These are phyloP conservation scores for Bombylius major DNA, from an alignment of 2,888 invertebrate species.

Conservation along the genomic window DNA sequence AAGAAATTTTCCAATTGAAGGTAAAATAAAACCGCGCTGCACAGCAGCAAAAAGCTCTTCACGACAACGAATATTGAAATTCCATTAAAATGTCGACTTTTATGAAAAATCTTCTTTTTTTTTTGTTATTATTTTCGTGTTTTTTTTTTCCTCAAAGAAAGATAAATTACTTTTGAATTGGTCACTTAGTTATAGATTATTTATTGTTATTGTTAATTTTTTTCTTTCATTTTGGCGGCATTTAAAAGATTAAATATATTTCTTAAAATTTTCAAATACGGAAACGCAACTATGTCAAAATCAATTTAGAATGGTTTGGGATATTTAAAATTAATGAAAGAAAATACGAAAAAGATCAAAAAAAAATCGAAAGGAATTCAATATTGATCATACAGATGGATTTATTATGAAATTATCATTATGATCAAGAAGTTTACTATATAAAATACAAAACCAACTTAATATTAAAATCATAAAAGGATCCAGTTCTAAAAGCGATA, in stretches of 20 bases:
- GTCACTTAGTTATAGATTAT: neutral
- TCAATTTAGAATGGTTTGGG: neutral
- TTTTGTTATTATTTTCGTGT: neutral
- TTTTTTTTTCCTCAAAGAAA: neutral
- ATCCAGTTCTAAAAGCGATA: conserved; percentile 10
- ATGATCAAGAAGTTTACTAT: no score
- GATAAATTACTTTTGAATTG: neutral
- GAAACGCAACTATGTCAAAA: neutral
- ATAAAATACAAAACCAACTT: neutral
- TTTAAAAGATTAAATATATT: no score
- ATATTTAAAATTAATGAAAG: no score
- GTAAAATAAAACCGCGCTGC: no score
- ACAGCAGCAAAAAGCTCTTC: neutral
- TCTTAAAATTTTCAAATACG: neutral
- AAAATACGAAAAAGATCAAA: no score
- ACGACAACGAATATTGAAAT: conserved; percentile 1
- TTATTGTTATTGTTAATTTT: no score
- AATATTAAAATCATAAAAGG: neutral
- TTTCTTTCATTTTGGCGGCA: no score
- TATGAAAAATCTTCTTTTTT: neutral
- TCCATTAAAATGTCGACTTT: conserved; percentile 5
- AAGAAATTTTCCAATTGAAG: no score
- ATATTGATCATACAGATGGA: neutral
- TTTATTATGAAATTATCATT: neutral
- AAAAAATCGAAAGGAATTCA: neutral